phyloP scores from a whole-genome alignment of 2,113 vertebrate species.

The Gasterosteus nipponicus region DNA sequence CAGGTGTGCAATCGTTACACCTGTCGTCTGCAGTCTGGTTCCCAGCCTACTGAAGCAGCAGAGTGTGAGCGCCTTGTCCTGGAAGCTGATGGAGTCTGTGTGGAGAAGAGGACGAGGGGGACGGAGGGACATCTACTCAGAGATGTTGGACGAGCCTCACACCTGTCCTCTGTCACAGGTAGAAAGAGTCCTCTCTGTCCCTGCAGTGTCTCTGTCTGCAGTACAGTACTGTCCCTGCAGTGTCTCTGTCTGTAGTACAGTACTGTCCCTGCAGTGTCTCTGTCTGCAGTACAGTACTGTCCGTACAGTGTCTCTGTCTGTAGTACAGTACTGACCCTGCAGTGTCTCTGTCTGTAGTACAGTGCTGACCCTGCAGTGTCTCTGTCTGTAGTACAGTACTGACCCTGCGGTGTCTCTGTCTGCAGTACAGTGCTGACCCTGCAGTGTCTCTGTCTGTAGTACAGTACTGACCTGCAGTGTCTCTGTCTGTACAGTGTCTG shows the following conservation, averaged over 20 bases:
- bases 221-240: not conserved
- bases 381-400: too few species aligned
- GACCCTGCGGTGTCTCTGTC: too few species aligned
- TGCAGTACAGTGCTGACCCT: not conserved
- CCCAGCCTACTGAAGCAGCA: slow-evolving; percentile 58
- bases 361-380: too few species aligned
- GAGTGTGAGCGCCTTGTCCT: slow-evolving; percentile 65
- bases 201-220: not conserved
- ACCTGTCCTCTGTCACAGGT: slow-evolving; percentile 85
- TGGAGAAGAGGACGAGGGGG: slow-evolving; percentile 15
- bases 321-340: not conserved
- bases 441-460: not conserved
- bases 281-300: not conserved
- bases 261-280: not conserved
- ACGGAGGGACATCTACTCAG: slow-evolving; percentile 84
- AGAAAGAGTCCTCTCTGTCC: slow-evolving; percentile 12
- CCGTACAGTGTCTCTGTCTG: not conserved
- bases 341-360: not conserved
- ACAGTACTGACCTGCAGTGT: too few species aligned
- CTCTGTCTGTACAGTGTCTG: too few species aligned
- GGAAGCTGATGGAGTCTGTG: slow-evolving; percentile 78
- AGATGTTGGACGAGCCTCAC: slow-evolving; percentile 85
- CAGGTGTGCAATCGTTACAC: not conserved
- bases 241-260: not conserved
- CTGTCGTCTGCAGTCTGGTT: slow-evolving; percentile 54